Evolutionary conservation across 2,113 vertebrate species (phyloP), one percentile per base, ranked within the genome.

Genomic region (Chloropsis hardwickii): DNA sequence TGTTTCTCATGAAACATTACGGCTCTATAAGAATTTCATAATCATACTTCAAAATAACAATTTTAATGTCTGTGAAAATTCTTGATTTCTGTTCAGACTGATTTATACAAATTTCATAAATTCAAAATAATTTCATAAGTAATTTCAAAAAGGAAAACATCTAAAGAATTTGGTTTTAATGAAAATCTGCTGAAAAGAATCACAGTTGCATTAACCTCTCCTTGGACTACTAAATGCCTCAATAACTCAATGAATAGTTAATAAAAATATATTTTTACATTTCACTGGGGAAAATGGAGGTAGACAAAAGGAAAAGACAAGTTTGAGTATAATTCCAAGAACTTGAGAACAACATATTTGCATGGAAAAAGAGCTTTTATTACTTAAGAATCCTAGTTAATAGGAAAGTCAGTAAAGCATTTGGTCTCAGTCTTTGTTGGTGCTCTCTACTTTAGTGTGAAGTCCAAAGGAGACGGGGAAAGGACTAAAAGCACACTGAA

Each of bases 181-280:
- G 47, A 69, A 61, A 81, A 50, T 18, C 64, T 82, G 51, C 74
- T 74, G 85, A 62, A 81, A 95, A 81, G 69, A 88, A 71, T 71
- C 56, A 90, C 48, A 94, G 76, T 50, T 81, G 58, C 54, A 72
- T 73, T 80, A 86, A 92, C 47, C 28, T 86, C 82, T 88, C 82
- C 65, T 66, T 10, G 51, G 65, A 62, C 47, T 76, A 62, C 21
- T 51, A 83, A 86, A 95, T 51, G 64, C 35, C 37, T 81, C 42
- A 65, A 11, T 24, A 80, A 81, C 33, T 85, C 73, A 61, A 45
- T 13, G 16, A 87, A 23, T 35, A 82, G 53, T 47, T 62, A 93
- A 94, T 21, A 95, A 95, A 96, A 97, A 95, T 93, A 95, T 28
- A 91, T 40, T 88, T 90, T 91, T 94, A 88, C 25, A 83, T 83